phyloP scores from a whole-genome alignment of 2,113 vertebrate species.

The Centropristis striata region DNA sequence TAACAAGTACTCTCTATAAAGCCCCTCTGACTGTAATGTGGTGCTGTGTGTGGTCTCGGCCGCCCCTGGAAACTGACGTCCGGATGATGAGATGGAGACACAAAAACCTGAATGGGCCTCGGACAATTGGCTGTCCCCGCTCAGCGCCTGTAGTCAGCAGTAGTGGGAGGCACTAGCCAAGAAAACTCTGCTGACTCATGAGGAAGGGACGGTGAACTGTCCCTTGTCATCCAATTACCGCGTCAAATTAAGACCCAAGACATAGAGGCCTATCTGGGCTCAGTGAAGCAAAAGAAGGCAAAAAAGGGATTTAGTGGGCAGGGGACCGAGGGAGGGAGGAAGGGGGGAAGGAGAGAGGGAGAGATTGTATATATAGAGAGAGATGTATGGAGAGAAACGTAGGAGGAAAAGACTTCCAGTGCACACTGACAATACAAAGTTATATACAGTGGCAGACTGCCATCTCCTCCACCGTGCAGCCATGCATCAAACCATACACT shows the following conservation, averaged over 20 bases:
- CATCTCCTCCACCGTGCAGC: constrained; percentile 57
- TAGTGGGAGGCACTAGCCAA: constrained; percentile 61
- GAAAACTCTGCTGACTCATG: constrained; percentile 78
- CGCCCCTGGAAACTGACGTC: constrained; percentile 61
- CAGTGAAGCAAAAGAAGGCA: constrained; percentile 53
- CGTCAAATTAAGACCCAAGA: constrained; percentile 75
- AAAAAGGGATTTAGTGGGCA: constrained; percentile 37
- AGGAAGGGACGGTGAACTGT: constrained; percentile 61
- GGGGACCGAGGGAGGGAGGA: neutral
- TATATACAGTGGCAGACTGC: constrained; percentile 58
- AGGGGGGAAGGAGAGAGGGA: neutral
- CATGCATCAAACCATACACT: constrained; percentile 51
- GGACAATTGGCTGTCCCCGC: constrained; percentile 68
- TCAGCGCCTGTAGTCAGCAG: constrained; percentile 60
- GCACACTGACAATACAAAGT: constrained; percentile 62
- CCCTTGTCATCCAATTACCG: constrained; percentile 74
- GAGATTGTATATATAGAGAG: constrained; percentile 10
- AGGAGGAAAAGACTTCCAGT: constrained; percentile 31
- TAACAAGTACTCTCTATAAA: constrained; percentile 67
- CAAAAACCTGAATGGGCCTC: constrained; percentile 75
- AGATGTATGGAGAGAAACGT: constrained; percentile 38
- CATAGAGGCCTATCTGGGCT: constrained; percentile 58
- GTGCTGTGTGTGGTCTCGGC: constrained; percentile 77
- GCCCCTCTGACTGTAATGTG: constrained; percentile 65
- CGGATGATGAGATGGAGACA: constrained; percentile 74